These are phyloP conservation scores for Sula dactylatra DNA, from an alignment of 2,113 vertebrate species.

Conservation along the genomic window DNA sequence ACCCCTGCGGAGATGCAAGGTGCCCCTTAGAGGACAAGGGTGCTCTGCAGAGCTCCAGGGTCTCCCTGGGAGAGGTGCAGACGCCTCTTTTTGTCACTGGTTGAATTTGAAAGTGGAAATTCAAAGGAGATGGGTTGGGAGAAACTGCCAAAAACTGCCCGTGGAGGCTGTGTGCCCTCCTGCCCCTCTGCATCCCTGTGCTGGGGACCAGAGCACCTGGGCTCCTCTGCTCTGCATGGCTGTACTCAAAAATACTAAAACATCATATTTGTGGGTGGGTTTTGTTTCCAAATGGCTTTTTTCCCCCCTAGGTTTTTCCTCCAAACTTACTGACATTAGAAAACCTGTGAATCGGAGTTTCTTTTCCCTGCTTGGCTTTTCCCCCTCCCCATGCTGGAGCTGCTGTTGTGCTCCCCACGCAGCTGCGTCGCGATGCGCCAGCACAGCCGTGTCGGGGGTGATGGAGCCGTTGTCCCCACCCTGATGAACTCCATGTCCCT, in stretches of 20 bases:
- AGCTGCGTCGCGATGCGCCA: accelerated
- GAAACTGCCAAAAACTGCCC: neutral
- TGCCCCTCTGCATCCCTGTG: neutral
- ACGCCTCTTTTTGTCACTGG: neutral
- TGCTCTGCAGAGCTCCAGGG: neutral
- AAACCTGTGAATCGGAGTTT: accelerated
- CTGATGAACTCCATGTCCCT: neutral
- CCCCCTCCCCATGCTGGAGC: accelerated
- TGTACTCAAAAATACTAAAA: neutral
- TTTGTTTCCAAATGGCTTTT: neutral
- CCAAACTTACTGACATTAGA: neutral
- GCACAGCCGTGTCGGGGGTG: neutral
- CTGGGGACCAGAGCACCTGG: neutral
- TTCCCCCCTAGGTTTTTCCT: neutral
- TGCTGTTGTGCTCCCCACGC: neutral
- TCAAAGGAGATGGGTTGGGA: neutral
- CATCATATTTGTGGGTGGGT: accelerated
- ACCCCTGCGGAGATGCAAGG: neutral
- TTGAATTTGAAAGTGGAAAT: neutral
- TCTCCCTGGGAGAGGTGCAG: neutral
- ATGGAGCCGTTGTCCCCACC: neutral
- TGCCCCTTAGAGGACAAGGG: neutral
- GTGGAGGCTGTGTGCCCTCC: no score
- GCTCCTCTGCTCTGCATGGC: neutral
- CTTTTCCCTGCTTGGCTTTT: neutral